These are phyloP conservation scores for Sitobion miscanthi DNA, from an alignment of 1,140 invertebrate genomes.

Conservation along the genomic window DNA sequence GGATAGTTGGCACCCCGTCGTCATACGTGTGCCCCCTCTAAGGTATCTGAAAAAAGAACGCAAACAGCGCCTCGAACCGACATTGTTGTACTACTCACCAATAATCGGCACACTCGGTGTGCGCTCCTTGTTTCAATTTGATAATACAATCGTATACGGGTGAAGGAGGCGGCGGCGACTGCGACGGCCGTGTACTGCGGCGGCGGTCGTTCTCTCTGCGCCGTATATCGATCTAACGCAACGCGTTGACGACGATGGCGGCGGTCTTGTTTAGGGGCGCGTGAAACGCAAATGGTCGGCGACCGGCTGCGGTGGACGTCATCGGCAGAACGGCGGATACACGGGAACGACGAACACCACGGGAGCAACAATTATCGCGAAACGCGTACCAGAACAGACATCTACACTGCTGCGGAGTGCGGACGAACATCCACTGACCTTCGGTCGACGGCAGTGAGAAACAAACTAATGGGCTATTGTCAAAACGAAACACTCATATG, in stretches of 20 bases:
- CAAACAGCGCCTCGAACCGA: background rate
- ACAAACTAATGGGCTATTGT: slow-evolving; percentile 58
- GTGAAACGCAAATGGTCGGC: slow-evolving; percentile 35
- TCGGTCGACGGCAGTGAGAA: slow-evolving; percentile 57
- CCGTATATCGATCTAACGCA: slow-evolving; percentile 48
- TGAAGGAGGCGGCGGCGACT: background rate
- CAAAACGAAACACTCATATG: slow-evolving; percentile 57
- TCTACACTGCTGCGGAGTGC: slow-evolving; percentile 28
- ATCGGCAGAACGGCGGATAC: slow-evolving; percentile 18
- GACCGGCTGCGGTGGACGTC: slow-evolving; percentile 32
- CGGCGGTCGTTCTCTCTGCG: background rate
- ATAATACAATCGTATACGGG: background rate
- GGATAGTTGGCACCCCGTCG: slow-evolving; percentile 14
- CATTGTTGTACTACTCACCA: background rate
- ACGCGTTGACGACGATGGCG: slow-evolving; percentile 17
- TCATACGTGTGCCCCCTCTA: background rate
- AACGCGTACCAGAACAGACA: slow-evolving; percentile 40
- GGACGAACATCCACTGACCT: slow-evolving; percentile 57
- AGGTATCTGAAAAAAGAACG: background rate
- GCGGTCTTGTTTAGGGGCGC: background rate
- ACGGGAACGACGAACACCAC: background rate
- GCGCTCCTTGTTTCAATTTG: background rate
- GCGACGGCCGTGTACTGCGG: background rate
- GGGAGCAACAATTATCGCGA: slow-evolving; percentile 48
- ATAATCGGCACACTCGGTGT: background rate